phyloP scores from a whole-genome alignment of 2,888 invertebrate species.

The Scotopteryx bipunctaria region DNA sequence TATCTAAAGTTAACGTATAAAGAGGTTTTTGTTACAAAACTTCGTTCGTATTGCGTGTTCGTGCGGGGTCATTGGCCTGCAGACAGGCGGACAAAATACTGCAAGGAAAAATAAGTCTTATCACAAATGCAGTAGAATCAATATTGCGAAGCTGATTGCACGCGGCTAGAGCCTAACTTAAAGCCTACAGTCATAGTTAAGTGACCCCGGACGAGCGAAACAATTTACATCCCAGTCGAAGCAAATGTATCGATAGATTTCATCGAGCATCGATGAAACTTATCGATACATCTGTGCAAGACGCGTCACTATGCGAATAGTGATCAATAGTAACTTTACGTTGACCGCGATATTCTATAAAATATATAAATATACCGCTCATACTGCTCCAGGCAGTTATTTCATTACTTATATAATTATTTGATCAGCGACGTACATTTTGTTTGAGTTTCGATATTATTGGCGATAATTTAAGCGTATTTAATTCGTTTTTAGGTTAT shows the following conservation, averaged over 20 bases:
- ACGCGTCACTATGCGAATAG: conserved; percentile 23
- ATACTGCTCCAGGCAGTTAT: conserved; percentile 50
- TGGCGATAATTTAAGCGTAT: conserved; percentile 40
- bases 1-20: conserved; percentile 74
- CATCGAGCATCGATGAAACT: conserved; percentile 11
- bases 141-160: conserved; percentile 55
- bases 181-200: conserved; percentile 52
- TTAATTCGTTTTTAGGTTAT: conserved; percentile 20
- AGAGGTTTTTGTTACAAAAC: conserved; percentile 63
- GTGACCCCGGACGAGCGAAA: conserved; percentile 50
- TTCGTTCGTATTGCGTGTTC: conserved; percentile 38
- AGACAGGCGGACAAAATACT: conserved; percentile 48
- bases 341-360: conserved; percentile 38
- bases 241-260: conserved; percentile 29
- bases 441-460: conserved; percentile 32
- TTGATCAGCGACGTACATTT: conserved; percentile 44
- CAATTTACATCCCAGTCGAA: conserved; percentile 31
- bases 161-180: conserved; percentile 43
- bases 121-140: conserved; percentile 63
- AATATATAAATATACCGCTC: conserved; percentile 42
- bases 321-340: conserved; percentile 19
- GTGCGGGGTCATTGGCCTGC: conserved; percentile 24
- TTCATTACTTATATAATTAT: conserved; percentile 33
- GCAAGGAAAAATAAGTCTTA: conserved; percentile 57
- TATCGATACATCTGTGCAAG: conserved; percentile 30